Conservation (phyloP, 1,140 invertebrate genomes). For the Coelopa frigida region DNA sequence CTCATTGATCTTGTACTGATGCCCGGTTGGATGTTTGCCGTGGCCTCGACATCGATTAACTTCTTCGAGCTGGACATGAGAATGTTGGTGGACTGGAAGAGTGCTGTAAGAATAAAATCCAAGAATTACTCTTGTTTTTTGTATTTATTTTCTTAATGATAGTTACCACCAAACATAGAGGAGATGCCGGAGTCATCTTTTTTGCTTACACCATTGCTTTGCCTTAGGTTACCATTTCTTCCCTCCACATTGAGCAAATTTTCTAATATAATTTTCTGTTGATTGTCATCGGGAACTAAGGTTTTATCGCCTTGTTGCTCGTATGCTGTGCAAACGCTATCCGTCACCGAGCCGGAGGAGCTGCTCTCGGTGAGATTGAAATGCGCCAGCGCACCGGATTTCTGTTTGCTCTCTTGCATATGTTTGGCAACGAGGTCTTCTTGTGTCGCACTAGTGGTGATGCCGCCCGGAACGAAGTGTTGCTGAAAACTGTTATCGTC, state of each 20-base stretch:
- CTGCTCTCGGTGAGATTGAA: constrained; percentile 52
- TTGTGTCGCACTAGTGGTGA: background rate
- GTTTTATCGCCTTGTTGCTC: constrained; percentile 41
- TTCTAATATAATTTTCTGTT: constrained; percentile 1
- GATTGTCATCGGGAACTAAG: background rate
- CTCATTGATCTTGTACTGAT: background rate
- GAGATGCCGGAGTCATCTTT: constrained; percentile 22
- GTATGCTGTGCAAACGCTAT: constrained; percentile 56
- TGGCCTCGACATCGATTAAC: constrained; percentile 21
- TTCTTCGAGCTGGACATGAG: constrained; percentile 40
- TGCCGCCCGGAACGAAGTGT: constrained; percentile 21
- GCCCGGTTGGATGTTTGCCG: constrained; percentile 9
- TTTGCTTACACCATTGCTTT: constrained; percentile 18
- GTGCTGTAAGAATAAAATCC: constrained; percentile 17
- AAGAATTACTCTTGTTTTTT: background rate
- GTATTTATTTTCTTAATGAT: background rate
- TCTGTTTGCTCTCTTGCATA: background rate
- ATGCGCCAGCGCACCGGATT: constrained; percentile 11
- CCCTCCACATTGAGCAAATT: constrained; percentile 11
- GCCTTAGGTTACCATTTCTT: background rate
- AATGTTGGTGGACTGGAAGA: constrained; percentile 39
- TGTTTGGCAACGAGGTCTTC: background rate
- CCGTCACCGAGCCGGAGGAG: constrained; percentile 56
- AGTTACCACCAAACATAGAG: constrained; percentile 28
- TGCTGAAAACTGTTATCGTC: constrained; percentile 21